Evolutionary conservation across 1,140 invertebrate genomes (phyloP).

Genomic region (Coelopa frigida): DNA sequence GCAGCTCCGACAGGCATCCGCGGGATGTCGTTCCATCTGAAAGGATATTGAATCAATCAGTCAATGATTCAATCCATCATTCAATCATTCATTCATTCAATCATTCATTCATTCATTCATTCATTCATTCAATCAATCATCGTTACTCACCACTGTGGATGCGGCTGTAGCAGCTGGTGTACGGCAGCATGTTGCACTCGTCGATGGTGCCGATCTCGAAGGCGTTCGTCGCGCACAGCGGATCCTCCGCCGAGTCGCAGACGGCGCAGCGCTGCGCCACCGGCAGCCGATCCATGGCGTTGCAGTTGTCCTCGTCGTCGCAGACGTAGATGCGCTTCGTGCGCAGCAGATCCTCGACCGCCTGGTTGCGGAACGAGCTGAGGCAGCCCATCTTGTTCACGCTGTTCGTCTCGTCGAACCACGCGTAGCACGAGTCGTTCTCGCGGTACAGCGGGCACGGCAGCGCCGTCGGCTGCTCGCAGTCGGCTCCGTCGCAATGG

Average conservation of each 20-base stretch:
- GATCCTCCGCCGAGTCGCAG: constrained; percentile 29
- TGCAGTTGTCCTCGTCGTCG: constrained; percentile 25
- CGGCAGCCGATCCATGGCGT: constrained; percentile 17
- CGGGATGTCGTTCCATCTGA: constrained; percentile 32
- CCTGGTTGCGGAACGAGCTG: constrained; percentile 33
- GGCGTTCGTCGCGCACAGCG: constrained; percentile 24
- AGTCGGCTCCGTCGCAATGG: constrained; percentile 25
- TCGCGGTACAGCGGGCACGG: constrained; percentile 27
- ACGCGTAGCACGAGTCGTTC: constrained; percentile 28
- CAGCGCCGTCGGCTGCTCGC: constrained; percentile 20
- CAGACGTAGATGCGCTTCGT: constrained; percentile 34
- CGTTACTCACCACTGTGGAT: too few relatives aligned
- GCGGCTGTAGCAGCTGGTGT: constrained; percentile 26
- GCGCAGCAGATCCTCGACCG: constrained; percentile 25
- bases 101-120: too few relatives aligned
- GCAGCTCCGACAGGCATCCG: constrained; percentile 30
- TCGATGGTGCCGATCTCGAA: constrained; percentile 18
- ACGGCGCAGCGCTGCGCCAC: constrained; percentile 23
- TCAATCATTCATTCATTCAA: not conserved
- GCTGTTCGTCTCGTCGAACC: constrained; percentile 27
- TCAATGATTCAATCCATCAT: not conserved
- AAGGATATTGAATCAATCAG: not conserved
- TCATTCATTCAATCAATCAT: too few relatives aligned
- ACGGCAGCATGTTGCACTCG: constrained; percentile 26
- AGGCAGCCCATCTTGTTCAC: constrained; percentile 27